phyloP scores from a whole-genome alignment of 1,140 invertebrate species.

The Uloborus diversus region DNA sequence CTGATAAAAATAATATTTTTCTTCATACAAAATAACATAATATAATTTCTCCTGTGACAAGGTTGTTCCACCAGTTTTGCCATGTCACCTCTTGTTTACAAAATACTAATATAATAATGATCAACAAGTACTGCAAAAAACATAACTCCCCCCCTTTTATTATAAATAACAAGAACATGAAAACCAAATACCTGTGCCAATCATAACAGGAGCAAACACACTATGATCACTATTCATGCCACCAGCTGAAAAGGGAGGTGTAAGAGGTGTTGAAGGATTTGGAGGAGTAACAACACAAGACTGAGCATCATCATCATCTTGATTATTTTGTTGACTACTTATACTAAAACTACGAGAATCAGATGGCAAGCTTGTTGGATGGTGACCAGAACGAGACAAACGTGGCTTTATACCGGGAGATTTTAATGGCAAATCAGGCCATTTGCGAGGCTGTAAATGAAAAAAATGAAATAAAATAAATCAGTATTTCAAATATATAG shows the following conservation, averaged over 20 bases:
- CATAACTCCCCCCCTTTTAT: not conserved
- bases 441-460: conserved; percentile 77
- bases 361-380: conserved; percentile 62
- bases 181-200: conserved; percentile 63
- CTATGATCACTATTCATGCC: conserved; percentile 63
- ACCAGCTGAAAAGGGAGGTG: conserved; percentile 58
- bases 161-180: no score
- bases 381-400: conserved; percentile 63
- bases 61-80: no score
- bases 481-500: no score
- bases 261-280: conserved; percentile 64
- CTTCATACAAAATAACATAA: no score
- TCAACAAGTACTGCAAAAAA: no score
- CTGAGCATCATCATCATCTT: conserved; percentile 57
- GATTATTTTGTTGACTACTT: conserved; percentile 45
- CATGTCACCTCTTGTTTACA: no score
- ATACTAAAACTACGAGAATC: conserved; percentile 44
- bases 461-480: conserved; percentile 35
- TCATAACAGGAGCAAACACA: conserved; percentile 69
- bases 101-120: no score
- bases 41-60: no score
- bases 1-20: no score
- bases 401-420: conserved; percentile 88
- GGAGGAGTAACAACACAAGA: conserved; percentile 59
- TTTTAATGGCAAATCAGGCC: conserved; percentile 86